phyloP scores from a whole-genome alignment of 2,888 invertebrate genomes.

The Phalangium opilio region DNA sequence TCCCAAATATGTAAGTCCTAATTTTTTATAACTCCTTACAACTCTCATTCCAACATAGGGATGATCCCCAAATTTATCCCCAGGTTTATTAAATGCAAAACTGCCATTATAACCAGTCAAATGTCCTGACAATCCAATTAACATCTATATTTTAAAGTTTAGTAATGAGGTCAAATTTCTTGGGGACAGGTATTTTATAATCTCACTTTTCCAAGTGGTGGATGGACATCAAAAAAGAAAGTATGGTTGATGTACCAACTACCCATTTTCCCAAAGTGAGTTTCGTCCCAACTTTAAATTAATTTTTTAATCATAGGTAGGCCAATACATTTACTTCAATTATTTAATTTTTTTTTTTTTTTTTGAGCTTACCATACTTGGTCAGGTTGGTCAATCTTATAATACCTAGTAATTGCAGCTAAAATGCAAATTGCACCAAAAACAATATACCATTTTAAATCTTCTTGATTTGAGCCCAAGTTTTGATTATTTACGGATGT shows the following conservation, averaged over 20 bases:
- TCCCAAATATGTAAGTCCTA: not conserved
- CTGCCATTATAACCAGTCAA: constrained; percentile 84
- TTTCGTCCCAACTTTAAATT: constrained; percentile 66
- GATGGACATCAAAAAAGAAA: constrained; percentile 96
- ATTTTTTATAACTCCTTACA: constrained; percentile 5
- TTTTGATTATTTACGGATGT: no score
- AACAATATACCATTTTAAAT: constrained; percentile 44
- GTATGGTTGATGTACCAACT: constrained; percentile 96
- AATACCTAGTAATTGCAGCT: constrained; percentile 61
- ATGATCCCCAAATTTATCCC: constrained; percentile 78
- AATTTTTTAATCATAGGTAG: constrained; percentile 2
- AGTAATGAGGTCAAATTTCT: not conserved
- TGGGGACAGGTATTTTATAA: not conserved
- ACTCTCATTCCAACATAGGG: constrained; percentile 84
- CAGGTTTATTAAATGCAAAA: constrained; percentile 88
- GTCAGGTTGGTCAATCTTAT: constrained; percentile 77
- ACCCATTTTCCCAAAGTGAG: constrained; percentile 97
- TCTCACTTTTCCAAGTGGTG: constrained; percentile 81
- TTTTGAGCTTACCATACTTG: constrained; percentile 66
- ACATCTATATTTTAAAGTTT: constrained; percentile 49
- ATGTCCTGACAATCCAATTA: constrained; percentile 80
- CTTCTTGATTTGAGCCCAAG: not conserved
- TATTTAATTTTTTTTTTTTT: not conserved
- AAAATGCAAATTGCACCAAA: constrained; percentile 48
- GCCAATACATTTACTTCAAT: constrained; percentile 1